Conservation (phyloP, 2,888 invertebrate genomes). For the Bimastos eiseni region DNA sequence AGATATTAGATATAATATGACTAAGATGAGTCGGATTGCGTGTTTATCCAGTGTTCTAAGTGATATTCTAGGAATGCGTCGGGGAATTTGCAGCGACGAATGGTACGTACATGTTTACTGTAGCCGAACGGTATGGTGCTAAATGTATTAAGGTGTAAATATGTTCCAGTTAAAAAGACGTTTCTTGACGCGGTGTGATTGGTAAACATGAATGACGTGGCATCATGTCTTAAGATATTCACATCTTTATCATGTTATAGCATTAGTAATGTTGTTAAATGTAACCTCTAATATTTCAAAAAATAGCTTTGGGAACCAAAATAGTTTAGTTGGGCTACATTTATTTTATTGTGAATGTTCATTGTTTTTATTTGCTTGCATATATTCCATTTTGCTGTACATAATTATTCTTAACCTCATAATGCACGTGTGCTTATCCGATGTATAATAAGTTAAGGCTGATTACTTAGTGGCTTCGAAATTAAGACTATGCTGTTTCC, state of each 20-base stretch:
- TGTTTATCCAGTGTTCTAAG: neutral
- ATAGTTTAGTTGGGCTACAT: neutral
- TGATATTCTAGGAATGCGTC: neutral
- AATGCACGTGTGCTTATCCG: too few species aligned
- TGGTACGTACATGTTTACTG: neutral
- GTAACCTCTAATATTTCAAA: neutral
- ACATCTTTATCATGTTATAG: too few species aligned
- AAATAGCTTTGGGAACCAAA: neutral
- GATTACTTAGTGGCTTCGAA: too few species aligned
- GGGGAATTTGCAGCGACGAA: neutral
- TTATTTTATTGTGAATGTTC: neutral
- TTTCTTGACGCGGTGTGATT: neutral
- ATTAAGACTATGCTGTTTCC: too few species aligned
- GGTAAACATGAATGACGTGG: slow-evolving; percentile 2
- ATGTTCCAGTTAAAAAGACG: neutral
- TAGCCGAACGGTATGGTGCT: neutral
- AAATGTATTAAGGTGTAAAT: neutral
- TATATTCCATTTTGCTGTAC: too few species aligned
- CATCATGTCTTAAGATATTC: neutral
- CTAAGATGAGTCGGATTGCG: neutral
- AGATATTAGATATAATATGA: too few species aligned
- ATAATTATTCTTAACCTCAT: too few species aligned
- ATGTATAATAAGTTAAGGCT: too few species aligned
- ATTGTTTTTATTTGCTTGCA: neutral
- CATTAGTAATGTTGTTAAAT: neutral